These are phyloP conservation scores for Agriotes lineatus DNA, from an alignment of 2,888 invertebrate species.

Conservation along the genomic window DNA sequence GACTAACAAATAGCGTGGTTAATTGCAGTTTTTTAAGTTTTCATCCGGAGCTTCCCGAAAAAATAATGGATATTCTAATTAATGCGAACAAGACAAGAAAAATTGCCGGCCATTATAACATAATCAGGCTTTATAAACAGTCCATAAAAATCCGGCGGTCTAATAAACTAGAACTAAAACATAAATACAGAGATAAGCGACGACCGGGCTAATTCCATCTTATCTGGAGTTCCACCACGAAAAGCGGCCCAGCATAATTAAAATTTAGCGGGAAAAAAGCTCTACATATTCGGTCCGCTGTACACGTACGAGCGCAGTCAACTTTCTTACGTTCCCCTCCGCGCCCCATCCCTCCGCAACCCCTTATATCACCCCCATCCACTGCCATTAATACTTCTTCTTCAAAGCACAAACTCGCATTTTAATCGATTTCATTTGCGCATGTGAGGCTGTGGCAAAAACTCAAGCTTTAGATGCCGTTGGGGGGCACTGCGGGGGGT, in stretches of 20 bases:
- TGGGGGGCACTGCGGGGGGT: conserved; percentile 56
- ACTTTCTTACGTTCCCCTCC: conserved; percentile 62
- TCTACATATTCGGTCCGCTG: conserved; percentile 63
- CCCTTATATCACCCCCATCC: conserved; percentile 57
- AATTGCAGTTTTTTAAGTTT: not conserved
- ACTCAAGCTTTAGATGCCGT: conserved; percentile 64
- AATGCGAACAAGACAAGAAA: conserved; percentile 23
- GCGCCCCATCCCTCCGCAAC: conserved; percentile 49
- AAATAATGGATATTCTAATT: not conserved
- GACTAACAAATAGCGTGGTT: not conserved
- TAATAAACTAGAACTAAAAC: conserved; percentile 50
- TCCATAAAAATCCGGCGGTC: conserved; percentile 45
- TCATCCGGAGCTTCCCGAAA: not conserved
- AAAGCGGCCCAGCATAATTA: conserved; percentile 63
- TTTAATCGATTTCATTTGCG: conserved; percentile 79
- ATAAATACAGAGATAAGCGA: conserved; percentile 51
- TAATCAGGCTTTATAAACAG: conserved; percentile 40
- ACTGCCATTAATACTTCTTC: conserved; percentile 68
- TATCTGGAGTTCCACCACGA: conserved; percentile 49
- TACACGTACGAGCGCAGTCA: conserved; percentile 67
- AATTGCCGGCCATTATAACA: conserved; percentile 29
- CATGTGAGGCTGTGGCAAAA: conserved; percentile 73
- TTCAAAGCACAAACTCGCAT: conserved; percentile 74
- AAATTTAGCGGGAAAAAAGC: conserved; percentile 63
- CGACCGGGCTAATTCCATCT: conserved; percentile 47